Conservation (phyloP, 2,113 vertebrate genomes). For the Baryphthengus martii region DNA sequence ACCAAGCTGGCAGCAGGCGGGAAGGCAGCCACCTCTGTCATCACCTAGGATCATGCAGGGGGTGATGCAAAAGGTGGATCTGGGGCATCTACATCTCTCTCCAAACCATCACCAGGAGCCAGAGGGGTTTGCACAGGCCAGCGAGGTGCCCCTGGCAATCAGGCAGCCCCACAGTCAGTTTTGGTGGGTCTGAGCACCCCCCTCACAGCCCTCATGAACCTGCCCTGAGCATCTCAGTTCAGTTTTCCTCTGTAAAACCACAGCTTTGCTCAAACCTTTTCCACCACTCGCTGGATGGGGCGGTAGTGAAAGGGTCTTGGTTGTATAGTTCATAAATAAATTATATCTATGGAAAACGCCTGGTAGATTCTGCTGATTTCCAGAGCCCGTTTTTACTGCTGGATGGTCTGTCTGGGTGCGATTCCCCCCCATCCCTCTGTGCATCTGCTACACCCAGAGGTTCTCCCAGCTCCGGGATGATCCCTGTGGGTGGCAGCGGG, state of each 20-base stretch:
- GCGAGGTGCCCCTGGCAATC: background rate
- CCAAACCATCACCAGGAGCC: background rate
- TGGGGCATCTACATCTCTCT: background rate
- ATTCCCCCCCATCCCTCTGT: background rate
- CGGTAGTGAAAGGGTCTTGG: background rate
- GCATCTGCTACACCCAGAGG: background rate
- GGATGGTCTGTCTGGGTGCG: background rate
- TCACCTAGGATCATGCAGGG: accelerated
- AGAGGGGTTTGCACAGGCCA: accelerated
- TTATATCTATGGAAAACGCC: background rate
- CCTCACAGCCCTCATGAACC: background rate
- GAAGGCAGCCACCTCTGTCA: background rate
- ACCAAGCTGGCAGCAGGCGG: background rate
- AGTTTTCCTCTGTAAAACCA: background rate
- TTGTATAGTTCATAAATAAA: slow-evolving; percentile 19
- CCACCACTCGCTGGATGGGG: background rate
- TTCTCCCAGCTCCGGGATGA: background rate
- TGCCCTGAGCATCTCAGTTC: background rate
- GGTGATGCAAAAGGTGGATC: background rate
- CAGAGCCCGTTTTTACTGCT: background rate
- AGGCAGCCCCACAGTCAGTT: accelerated
- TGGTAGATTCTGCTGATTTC: background rate
- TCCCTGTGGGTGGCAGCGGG: background rate
- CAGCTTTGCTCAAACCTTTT: background rate
- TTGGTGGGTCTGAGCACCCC: background rate